These are phyloP conservation scores for Cinclus cinclus DNA, from an alignment of 2,113 vertebrate genomes.

Conservation along the genomic window DNA sequence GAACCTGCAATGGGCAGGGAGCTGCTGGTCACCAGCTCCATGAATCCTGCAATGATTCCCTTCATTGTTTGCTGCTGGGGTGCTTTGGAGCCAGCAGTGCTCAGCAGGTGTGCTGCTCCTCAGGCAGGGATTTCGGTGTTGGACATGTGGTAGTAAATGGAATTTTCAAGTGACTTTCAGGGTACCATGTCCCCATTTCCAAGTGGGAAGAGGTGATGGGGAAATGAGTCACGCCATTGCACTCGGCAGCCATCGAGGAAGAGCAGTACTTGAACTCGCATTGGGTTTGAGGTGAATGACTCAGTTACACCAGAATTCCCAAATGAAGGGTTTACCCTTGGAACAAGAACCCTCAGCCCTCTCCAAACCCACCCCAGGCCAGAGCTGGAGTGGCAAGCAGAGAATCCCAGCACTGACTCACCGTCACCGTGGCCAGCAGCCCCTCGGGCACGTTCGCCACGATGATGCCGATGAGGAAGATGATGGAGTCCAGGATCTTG, in stretches of 20 bases:
- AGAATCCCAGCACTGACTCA: conserved; percentile 29
- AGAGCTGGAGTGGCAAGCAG: neutral
- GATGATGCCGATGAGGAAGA: conserved; percentile 84
- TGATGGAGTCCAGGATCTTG: conserved; percentile 74
- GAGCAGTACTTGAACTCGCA: neutral
- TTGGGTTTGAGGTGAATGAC: neutral
- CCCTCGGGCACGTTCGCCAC: conserved; percentile 84
- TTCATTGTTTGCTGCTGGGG: neutral
- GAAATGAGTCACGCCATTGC: neutral
- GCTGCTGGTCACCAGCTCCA: neutral
- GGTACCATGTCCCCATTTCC: neutral
- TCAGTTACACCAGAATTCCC: neutral
- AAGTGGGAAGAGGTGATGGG: neutral
- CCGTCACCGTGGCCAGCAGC: conserved; percentile 81
- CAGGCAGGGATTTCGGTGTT: neutral
- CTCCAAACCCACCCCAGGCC: neutral
- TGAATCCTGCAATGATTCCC: neutral
- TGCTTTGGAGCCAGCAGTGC: neutral
- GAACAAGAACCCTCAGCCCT: neutral
- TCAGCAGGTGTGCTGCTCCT: neutral
- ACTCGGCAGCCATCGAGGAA: neutral
- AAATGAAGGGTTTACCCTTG: neutral
- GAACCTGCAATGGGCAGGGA: neutral
- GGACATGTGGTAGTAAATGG: neutral
- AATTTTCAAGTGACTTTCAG: neutral